Evolutionary conservation across 2,888 invertebrate species (phyloP), one percentile per base, ranked within the genome.

Genomic region (Chromoteleia sp.): DNA sequence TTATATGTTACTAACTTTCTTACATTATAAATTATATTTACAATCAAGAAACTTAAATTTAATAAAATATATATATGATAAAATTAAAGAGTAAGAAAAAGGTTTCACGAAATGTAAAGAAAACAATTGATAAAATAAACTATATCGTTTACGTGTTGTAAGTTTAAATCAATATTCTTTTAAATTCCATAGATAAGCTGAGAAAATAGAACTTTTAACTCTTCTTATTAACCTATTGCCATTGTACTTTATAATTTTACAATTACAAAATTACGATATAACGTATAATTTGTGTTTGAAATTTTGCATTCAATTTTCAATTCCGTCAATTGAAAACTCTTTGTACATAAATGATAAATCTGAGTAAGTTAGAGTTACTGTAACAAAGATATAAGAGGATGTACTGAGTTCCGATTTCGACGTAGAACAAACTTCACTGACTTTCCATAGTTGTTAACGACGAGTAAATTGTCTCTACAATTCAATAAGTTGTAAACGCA

Each of bases 331-430:
- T 36, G 14, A 33, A 68, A 68, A 33, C 43, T 67, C 30, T 67
- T 43, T 41, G 29, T 45, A 54, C 29, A 25, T 59, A 39, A 58
- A 39, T 52, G 19, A 73, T 41, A 73, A 61, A 74, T 63, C 21
- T 7, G 45, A 74, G 39, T 50, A 70, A 70, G 39, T 56, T 56
- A 12, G 12, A 54, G 43, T 70, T 14, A 33, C 4, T 56, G 61
- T 56, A 74, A 54, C 54, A 63, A 74, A 74, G 73, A 56, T 63
- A 45, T 74, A 56, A 43, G 54, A 63, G 54, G 33, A 63, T 56
- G 43, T 63, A 54, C 33, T 7, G 56, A 63, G 36, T 63, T 45
- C 25, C 45, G 63, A 74, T 63, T 63, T 52, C 33, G 19, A 45
- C 36, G 33, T 7, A 56, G 45, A 63, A 45, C 73, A 74, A 74